Evolutionary conservation across 2,113 vertebrate species (phyloP).

Genomic region (rat (Rattus norvegicus)): DNA sequence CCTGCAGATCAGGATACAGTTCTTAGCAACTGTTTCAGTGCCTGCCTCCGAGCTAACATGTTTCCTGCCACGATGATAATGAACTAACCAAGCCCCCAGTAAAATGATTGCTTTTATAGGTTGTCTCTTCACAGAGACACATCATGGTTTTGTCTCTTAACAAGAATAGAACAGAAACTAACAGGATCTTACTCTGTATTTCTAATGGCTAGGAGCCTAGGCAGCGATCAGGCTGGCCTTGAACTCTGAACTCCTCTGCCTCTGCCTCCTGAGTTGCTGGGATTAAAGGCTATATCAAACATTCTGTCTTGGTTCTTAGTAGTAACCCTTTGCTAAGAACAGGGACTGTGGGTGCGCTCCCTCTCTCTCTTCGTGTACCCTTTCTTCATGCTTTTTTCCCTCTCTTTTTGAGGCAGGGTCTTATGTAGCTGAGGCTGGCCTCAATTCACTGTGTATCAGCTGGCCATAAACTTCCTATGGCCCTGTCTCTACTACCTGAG

Average conservation of each 20-base stretch:
- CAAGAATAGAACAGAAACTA: not conserved
- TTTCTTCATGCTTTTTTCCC: not conserved
- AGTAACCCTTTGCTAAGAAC: not conserved
- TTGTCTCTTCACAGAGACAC: not conserved
- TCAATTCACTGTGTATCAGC: not conserved
- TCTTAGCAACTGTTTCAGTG: not conserved
- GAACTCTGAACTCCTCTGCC: not conserved
- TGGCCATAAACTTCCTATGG: not conserved
- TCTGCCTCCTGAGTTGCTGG: not conserved
- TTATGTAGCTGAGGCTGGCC: not conserved
- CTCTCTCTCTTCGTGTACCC: not conserved
- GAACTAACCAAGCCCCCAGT: not conserved
- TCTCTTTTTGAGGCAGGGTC: not conserved
- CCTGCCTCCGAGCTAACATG: not conserved
- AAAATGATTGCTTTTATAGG: not conserved
- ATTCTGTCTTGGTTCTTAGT: not conserved
- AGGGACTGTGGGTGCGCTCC: not conserved
- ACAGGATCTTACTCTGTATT: not conserved
- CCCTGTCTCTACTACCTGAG: not conserved
- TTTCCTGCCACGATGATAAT: not conserved
- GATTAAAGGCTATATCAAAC: not conserved
- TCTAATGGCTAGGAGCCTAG: not conserved
- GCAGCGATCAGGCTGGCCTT: not conserved
- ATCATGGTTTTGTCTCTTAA: not conserved
- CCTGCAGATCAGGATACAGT: not conserved